phyloP scores from a whole-genome alignment of 2,113 vertebrate genomes.

The Gyps fulvus region DNA sequence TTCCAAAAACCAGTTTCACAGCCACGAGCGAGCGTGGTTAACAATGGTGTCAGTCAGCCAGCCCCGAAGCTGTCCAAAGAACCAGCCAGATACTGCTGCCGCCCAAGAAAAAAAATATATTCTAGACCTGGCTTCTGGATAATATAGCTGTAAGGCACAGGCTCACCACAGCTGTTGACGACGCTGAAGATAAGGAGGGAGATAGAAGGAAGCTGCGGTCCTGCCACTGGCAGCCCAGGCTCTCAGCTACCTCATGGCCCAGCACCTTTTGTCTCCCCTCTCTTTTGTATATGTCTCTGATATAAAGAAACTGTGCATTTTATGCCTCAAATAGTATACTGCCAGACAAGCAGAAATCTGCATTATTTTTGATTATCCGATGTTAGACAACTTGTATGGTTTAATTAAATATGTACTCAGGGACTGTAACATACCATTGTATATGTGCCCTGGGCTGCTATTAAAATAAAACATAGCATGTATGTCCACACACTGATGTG shows the following conservation, averaged over 20 bases:
- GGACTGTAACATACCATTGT: background rate
- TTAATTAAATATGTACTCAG: background rate
- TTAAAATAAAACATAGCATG: background rate
- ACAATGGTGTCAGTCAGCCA: slow-evolving; percentile 58
- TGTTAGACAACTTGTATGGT: background rate
- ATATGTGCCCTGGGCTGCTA: background rate
- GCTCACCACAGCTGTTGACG: slow-evolving; percentile 62
- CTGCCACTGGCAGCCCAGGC: slow-evolving; percentile 14
- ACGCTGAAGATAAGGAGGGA: slow-evolving; percentile 25
- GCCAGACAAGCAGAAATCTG: background rate
- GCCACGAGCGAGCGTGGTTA: slow-evolving; percentile 34
- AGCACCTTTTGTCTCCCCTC: background rate
- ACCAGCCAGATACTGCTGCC: slow-evolving; percentile 50
- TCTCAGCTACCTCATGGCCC: slow-evolving; percentile 35
- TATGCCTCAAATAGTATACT: background rate
- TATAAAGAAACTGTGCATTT: background rate
- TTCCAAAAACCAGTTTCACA: slow-evolving; percentile 52
- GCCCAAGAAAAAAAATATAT: slow-evolving; percentile 23
- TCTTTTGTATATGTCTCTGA: background rate
- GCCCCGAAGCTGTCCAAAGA: slow-evolving; percentile 53
- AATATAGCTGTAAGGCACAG: slow-evolving; percentile 73
- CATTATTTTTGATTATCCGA: background rate
- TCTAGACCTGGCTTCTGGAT: slow-evolving; percentile 57
- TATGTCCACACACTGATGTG: background rate
- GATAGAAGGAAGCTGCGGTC: background rate